Conservation (phyloP, 2,888 invertebrate species). For the Eueremaeus valkanovi region DNA sequence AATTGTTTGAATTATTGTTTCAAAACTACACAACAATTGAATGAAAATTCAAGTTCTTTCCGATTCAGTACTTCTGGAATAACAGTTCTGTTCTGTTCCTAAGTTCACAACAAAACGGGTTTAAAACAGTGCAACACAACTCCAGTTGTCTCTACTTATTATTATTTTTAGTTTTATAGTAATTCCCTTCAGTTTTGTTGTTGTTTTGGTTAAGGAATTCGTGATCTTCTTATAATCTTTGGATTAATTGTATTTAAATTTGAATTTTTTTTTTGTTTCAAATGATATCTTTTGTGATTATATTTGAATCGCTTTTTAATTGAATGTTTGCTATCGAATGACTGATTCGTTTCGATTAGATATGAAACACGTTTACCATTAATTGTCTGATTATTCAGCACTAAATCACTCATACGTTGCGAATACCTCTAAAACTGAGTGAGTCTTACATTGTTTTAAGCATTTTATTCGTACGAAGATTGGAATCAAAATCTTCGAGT, state of each 20-base stretch:
- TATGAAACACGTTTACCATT: conserved; percentile 14
- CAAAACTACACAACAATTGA: background rate
- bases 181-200: background rate
- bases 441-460: background rate
- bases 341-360: background rate
- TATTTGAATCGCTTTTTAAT: background rate
- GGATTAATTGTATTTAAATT: conserved; percentile 5
- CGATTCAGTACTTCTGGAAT: background rate
- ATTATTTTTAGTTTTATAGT: too few species aligned
- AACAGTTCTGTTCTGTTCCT: background rate
- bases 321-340: background rate
- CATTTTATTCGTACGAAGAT: background rate
- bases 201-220: background rate
- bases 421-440: background rate
- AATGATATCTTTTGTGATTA: conserved; percentile 6
- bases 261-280: background rate
- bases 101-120: conserved; percentile 2
- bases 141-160: too few species aligned
- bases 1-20: background rate
- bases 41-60: conserved; percentile 1
- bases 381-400: background rate
- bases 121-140: too few species aligned
- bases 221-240: background rate
- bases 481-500: background rate
- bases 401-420: background rate